Conservation (phyloP, 2,113 vertebrate genomes). For the Bothrops jararaca region DNA sequence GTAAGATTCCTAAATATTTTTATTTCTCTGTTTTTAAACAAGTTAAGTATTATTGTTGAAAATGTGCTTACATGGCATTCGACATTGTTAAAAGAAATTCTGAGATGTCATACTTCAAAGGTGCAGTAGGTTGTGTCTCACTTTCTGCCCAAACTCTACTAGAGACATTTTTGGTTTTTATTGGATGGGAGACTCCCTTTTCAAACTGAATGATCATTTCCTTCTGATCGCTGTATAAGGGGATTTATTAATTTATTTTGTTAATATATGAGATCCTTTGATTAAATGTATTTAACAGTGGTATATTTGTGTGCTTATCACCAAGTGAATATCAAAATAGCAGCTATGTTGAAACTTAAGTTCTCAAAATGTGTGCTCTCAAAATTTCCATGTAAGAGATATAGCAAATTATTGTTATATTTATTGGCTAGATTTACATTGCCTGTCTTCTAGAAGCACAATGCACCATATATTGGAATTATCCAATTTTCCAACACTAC, state of each 20-base stretch:
- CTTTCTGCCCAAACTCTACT: too few relatives aligned
- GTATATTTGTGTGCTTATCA: too few relatives aligned
- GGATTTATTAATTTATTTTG: too few relatives aligned
- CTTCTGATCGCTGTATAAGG: too few relatives aligned
- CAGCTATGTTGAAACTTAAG: too few relatives aligned
- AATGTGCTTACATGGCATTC: background rate
- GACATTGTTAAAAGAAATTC: background rate
- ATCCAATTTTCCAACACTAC: too few relatives aligned
- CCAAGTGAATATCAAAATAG: too few relatives aligned
- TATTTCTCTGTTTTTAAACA: background rate
- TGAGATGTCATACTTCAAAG: background rate
- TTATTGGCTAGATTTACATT: background rate
- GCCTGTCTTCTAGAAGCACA: background rate
- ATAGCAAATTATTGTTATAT: background rate
- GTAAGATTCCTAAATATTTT: background rate
- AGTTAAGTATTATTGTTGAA: background rate
- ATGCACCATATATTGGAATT: background rate
- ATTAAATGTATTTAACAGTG: too few relatives aligned
- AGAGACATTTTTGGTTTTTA: background rate
- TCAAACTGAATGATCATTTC: too few relatives aligned
- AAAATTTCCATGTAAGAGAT: background rate
- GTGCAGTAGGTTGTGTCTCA: background rate
- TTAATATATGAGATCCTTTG: too few relatives aligned
- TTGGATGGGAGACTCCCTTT: too few relatives aligned
- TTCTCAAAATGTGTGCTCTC: background rate